Evolutionary conservation across 1,140 invertebrate species (phyloP), one percentile per base, ranked within the genome.

Genomic region (Goniozus legneri): DNA sequence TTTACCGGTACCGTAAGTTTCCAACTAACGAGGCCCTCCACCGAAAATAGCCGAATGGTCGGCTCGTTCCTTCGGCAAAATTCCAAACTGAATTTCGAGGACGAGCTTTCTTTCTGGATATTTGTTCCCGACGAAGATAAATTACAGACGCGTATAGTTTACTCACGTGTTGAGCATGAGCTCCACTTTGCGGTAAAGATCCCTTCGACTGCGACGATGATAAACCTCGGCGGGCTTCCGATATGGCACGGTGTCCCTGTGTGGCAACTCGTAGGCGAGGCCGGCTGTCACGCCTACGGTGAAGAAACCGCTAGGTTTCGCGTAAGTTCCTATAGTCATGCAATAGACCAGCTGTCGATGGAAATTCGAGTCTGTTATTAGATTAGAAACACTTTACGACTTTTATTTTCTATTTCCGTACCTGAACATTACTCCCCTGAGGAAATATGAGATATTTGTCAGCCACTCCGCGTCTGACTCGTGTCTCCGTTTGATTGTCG

Each of bases 241-340:
- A 22, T 64, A 59, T 2, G 60, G 60, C 4, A 69, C 56, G 20
- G 59, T 67, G 32, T 60, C 60, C 41, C 43, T 61, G 49, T 84
- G 75, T 8, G 87, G 87, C 34, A 89, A 68, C 65, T 88, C 83
- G 76, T 81, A 89, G 13, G 86, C 86, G 50, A 88, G 71, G 2
- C 86, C 84, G 14, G 84, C 85, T 10, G 87, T 89, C 37, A 83
- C 76, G 15, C 87, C 86, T 47, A 84, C 70, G 6, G 84, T 79
- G 52, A 85, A 81, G 19, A 83, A 79, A 48, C 80, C 78, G 8
- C 75, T 71, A n/a, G 84, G 80, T 13, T 67, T 70, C 2, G 76
- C 54, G 47, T 77, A 66, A 12, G 75, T 75, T n/a, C 77, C 76
- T 39, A 81, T 79, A 0, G 84, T 85, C 48, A 80, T 59, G 57